These are phyloP conservation scores for Paracyclopina nana DNA, from an alignment of 1,140 invertebrate species.

Conservation along the genomic window DNA sequence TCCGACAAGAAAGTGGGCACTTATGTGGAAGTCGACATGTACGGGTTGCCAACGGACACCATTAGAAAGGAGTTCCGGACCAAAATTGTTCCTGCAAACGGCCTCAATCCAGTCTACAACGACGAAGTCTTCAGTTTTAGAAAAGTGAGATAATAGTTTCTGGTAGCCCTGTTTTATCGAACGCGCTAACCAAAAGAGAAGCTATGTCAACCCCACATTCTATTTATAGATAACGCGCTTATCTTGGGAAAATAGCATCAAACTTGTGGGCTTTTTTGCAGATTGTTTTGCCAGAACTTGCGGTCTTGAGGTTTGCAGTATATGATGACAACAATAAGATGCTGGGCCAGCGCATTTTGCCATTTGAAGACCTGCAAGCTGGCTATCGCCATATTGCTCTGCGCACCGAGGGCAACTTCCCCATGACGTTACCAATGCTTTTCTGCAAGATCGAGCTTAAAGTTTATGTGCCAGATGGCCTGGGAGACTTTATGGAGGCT, in stretches of 20 bases:
- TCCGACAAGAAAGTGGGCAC: conserved; percentile 97
- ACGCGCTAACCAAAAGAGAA: too few relatives aligned
- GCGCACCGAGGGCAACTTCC: conserved; percentile 94
- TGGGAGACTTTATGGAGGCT: conserved; percentile 93
- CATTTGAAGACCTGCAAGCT: conserved; percentile 87
- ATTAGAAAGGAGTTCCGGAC: conserved; percentile 96
- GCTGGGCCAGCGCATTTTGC: conserved; percentile 88
- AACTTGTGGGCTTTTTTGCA: neutral
- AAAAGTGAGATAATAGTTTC: conserved; percentile 43
- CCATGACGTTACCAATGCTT: conserved; percentile 92
- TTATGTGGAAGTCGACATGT: conserved; percentile 99
- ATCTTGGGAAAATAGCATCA: neutral
- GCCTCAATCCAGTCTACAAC: conserved; percentile 91
- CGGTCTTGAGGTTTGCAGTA: conserved; percentile 89
- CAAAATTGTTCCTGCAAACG: conserved; percentile 81
- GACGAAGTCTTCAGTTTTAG: conserved; percentile 95
- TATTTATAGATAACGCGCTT: neutral
- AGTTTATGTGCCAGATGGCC: conserved; percentile 97
- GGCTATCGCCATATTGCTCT: conserved; percentile 95
- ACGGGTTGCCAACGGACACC: conserved; percentile 94
- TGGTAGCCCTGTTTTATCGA: too few relatives aligned
- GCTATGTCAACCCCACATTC: too few relatives aligned
- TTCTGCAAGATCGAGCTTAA: conserved; percentile 98
- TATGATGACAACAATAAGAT: conserved; percentile 96
- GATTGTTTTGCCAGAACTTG: conserved; percentile 78